Conservation (phyloP, 2,797 vertebrate genomes). For the Synaphobranchus kaupii region DNA sequence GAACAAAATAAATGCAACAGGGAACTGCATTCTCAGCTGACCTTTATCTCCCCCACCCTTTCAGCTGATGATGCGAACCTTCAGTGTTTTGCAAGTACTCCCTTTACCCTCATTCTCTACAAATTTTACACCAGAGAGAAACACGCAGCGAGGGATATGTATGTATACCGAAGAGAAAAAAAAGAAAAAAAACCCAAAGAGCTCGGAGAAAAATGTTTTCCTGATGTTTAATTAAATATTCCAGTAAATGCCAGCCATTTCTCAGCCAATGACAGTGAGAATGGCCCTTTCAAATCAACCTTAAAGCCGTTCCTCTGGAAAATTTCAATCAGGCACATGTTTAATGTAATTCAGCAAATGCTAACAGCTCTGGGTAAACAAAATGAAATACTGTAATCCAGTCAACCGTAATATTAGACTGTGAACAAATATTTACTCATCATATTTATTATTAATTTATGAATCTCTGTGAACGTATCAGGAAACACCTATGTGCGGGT, state of each 20-base stretch:
- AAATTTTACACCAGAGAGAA: neutral
- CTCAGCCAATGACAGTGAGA: neutral
- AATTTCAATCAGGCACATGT: conserved; percentile 2
- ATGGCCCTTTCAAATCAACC: conserved; percentile 24
- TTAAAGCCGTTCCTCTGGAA: conserved; percentile 19
- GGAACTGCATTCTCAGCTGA: neutral
- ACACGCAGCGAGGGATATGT: neutral
- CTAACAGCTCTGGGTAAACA: conserved; percentile 7
- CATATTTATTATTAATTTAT: conserved; percentile 18
- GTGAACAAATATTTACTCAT: conserved; percentile 23
- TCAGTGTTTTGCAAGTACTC: neutral
- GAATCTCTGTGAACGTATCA: neutral
- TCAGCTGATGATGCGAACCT: neutral
- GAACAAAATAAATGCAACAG: neutral
- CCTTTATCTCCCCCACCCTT: neutral
- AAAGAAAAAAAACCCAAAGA: neutral
- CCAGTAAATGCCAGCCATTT: conserved; percentile 1
- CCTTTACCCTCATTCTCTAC: neutral
- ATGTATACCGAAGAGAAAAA: neutral
- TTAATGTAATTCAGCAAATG: conserved; percentile 12
- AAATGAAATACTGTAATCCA: conserved; percentile 31
- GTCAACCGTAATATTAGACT: conserved; percentile 19
- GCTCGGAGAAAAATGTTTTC: neutral
- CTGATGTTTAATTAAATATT: conserved; percentile 22
- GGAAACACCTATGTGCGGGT: neutral